phyloP scores from a whole-genome alignment of 1,140 invertebrate genomes.

The Trachelipus rathkii region DNA sequence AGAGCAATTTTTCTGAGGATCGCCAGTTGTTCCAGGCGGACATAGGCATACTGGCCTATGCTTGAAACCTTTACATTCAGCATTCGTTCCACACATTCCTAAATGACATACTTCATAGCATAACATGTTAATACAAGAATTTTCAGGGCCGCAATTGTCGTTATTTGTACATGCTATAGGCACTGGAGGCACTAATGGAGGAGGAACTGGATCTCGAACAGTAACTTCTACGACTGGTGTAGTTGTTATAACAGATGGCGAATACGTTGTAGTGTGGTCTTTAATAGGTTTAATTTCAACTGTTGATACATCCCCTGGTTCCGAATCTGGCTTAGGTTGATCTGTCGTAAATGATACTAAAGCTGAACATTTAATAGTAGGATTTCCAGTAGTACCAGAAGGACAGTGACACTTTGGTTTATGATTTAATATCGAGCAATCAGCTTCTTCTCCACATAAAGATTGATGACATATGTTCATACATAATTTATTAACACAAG shows the following conservation, averaged over 20 bases:
- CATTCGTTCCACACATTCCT: slow-evolving; percentile 50
- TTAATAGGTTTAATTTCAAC: neutral
- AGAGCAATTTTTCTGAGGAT: slow-evolving; percentile 63
- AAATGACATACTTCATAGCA: slow-evolving; percentile 63
- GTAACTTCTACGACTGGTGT: slow-evolving; percentile 17
- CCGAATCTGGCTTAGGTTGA: neutral
- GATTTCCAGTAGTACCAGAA: slow-evolving; percentile 69
- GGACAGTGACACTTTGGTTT: slow-evolving; percentile 71
- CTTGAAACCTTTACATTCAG: slow-evolving; percentile 41
- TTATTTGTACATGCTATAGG: slow-evolving; percentile 68
- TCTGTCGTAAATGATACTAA: slow-evolving; percentile 24
- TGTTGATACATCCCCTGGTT: neutral
- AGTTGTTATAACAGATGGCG: slow-evolving; percentile 30
- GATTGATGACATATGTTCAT: slow-evolving; percentile 47
- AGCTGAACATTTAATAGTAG: slow-evolving; percentile 64
- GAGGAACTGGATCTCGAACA: slow-evolving; percentile 21
- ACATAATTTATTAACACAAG: slow-evolving; percentile 47
- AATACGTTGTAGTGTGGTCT: slow-evolving; percentile 3
- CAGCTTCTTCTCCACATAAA: slow-evolving; percentile 48
- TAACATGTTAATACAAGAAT: slow-evolving; percentile 70
- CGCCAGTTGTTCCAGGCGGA: slow-evolving; percentile 38
- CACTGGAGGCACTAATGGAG: slow-evolving; percentile 29
- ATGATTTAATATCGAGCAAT: slow-evolving; percentile 63
- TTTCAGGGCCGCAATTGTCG: slow-evolving; percentile 67
- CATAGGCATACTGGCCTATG: slow-evolving; percentile 46